Conservation (phyloP, 2,113 vertebrate genomes). For the Nipponia nippon region DNA sequence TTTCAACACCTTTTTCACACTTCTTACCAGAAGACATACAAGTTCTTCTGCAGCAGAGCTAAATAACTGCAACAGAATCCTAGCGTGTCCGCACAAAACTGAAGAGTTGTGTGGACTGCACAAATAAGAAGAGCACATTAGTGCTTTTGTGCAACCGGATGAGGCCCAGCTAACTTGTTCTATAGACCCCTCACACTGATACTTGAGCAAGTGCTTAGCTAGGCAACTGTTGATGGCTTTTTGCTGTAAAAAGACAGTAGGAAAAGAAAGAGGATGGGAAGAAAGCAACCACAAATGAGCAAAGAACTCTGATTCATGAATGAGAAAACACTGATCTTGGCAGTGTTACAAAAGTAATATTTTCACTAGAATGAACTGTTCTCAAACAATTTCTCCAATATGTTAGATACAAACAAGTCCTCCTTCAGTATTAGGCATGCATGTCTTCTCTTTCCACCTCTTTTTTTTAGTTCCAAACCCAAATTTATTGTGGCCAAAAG, state of each 20-base stretch:
- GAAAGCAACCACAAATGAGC: constrained; percentile 69
- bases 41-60: background rate
- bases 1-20: constrained; percentile 15
- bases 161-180: background rate
- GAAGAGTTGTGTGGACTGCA: background rate
- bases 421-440: constrained; percentile 45
- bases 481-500: constrained; percentile 51
- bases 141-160: background rate
- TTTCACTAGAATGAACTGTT: constrained; percentile 71
- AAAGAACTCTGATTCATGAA: constrained; percentile 72
- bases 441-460: constrained; percentile 61
- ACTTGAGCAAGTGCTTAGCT: constrained; percentile 21
- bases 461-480: constrained; percentile 55
- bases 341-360: constrained; percentile 72
- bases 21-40: background rate
- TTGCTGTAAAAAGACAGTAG: constrained; percentile 27
- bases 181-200: background rate
- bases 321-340: constrained; percentile 65
- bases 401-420: constrained; percentile 47
- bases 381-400: constrained; percentile 67
- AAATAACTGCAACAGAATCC: background rate
- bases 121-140: background rate
- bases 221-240: background rate
- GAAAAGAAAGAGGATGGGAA: constrained; percentile 60
- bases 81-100: fast-evolving